Percentiles rank a stretch among this genome's conserved stretches.
Evolutionary conservation across 2,888 invertebrate species (phyloP).

Genomic region (Euphydryas editha): DNA sequence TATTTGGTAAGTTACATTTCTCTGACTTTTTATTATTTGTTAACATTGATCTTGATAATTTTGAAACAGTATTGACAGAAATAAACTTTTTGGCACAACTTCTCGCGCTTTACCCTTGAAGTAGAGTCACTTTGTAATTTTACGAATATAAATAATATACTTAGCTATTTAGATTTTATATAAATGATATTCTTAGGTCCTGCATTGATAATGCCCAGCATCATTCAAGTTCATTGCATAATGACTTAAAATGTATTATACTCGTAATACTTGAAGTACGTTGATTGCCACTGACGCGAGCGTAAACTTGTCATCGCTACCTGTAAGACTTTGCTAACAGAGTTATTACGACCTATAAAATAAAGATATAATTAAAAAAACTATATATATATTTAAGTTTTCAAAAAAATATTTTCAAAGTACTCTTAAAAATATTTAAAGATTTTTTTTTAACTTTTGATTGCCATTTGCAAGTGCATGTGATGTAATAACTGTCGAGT

Average conservation of each 20-base stretch:
- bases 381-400: too few relatives aligned
- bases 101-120: constrained; percentile 62
- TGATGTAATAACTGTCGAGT: neutral
- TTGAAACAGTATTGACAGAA: constrained; percentile 54
- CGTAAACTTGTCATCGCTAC: neutral
- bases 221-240: constrained; percentile 20
- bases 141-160: constrained; percentile 15
- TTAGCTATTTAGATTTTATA: constrained; percentile 9
- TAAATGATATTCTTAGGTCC: neutral
- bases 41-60: constrained; percentile 61
- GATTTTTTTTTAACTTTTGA: neutral
- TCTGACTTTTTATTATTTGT: constrained; percentile 26
- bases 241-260: constrained; percentile 5
- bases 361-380: too few relatives aligned
- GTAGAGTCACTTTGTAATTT: constrained; percentile 21
- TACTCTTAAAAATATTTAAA: too few relatives aligned
- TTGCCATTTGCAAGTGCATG: neutral
- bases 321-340: neutral
- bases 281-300: constrained; percentile 6
- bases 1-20: constrained; percentile 65
- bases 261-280: neutral
- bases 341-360: neutral
- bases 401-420: too few relatives aligned
- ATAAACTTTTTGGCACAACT: constrained; percentile 73
- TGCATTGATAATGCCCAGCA: neutral